Evolutionary conservation across 2,888 invertebrate genomes (phyloP).

Genomic region (Stenichneumon culpator): DNA sequence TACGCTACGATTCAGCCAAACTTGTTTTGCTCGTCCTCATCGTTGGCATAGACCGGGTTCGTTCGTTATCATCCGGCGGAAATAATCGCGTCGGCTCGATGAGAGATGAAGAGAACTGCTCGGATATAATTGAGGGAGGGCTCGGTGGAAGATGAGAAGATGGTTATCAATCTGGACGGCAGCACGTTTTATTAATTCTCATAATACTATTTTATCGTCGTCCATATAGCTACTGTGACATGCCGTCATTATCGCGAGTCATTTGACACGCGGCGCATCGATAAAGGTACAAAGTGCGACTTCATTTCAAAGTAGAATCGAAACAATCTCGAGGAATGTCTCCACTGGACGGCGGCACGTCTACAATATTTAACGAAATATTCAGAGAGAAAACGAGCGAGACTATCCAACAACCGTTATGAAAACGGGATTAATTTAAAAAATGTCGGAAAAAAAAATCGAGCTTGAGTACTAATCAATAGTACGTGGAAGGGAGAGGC

Average conservation of each 20-base stretch:
- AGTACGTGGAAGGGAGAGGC: background rate
- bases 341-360: background rate
- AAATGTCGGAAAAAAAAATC: background rate
- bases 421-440: background rate
- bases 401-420: background rate
- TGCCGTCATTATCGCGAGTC: background rate
- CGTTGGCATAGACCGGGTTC: background rate
- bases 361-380: background rate
- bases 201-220: background rate
- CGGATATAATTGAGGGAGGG: background rate
- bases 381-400: background rate
- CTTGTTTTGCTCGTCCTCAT: background rate
- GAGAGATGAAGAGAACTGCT: background rate
- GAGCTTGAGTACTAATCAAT: background rate
- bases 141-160: background rate
- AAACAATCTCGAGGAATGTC: background rate
- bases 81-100: slow-evolving; percentile 22
- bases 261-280: background rate
- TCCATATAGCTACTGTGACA: background rate
- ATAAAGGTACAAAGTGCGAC: background rate
- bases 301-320: background rate
- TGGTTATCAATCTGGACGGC: background rate
- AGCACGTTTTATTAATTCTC: background rate
- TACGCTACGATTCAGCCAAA: background rate
- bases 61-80: slow-evolving; percentile 14